Evolutionary conservation across 2,797 vertebrate species (phyloP).

Genomic region (Cheirogaleus major): DNA sequence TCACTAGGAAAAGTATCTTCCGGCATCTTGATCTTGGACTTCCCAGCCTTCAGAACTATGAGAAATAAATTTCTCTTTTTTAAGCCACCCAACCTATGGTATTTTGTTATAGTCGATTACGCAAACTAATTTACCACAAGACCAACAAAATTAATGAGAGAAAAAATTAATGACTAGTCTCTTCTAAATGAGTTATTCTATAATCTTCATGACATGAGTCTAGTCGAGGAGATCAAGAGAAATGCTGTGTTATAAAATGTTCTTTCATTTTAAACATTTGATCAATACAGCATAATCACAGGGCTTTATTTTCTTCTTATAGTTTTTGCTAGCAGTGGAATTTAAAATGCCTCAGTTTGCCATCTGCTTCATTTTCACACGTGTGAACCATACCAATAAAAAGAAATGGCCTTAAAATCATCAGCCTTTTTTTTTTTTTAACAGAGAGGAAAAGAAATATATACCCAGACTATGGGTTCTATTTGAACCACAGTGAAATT

Average conservation of each 20-base stretch:
- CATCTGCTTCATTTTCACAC: slow-evolving; percentile 64
- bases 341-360: slow-evolving; percentile 60
- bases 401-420: slow-evolving; percentile 38
- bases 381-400: slow-evolving; percentile 46
- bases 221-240: not conserved
- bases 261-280: slow-evolving; percentile 27
- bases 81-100: not conserved
- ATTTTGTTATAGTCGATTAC: not conserved
- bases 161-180: not conserved
- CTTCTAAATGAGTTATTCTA: slow-evolving; percentile 9
- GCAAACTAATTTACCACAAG: not conserved
- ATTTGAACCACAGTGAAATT: not conserved
- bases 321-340: slow-evolving; percentile 11
- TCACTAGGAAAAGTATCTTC: not conserved
- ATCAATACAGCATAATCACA: slow-evolving; percentile 24
- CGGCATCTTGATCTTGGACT: not conserved
- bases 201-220: not conserved
- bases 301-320: slow-evolving; percentile 55
- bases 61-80: not conserved
- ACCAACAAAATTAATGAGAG: not conserved
- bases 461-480: not conserved
- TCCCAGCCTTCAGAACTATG: not conserved
- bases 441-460: not conserved
- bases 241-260: not conserved
- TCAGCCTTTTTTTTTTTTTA: not conserved